phyloP scores from a whole-genome alignment of 2,797 vertebrate genomes.

The Microtus californicus region DNA sequence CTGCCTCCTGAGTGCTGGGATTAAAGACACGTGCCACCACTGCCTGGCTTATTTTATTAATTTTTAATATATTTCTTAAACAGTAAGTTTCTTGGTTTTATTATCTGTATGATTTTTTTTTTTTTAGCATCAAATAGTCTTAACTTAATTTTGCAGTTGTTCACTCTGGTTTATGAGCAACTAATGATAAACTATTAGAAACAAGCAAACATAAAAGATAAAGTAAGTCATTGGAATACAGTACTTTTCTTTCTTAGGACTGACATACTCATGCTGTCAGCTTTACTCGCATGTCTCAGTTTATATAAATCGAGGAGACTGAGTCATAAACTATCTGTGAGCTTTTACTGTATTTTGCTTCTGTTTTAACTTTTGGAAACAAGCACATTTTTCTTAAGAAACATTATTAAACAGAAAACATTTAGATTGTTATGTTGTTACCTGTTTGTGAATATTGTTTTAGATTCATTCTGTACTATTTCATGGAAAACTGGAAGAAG shows the following conservation, averaged over 20 bases:
- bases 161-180: constrained; percentile 52
- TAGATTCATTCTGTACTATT: constrained; percentile 60
- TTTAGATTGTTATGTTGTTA: constrained; percentile 3
- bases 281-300: constrained; percentile 48
- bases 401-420: constrained; percentile 12
- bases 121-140: not conserved
- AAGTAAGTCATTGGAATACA: not conserved
- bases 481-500: constrained; percentile 45
- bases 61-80: constrained; percentile 53
- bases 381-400: constrained; percentile 17
- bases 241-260: not conserved
- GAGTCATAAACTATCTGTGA: constrained; percentile 4
- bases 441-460: constrained; percentile 56
- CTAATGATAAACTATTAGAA: constrained; percentile 55
- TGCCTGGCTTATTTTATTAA: not conserved
- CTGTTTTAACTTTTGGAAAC: constrained; percentile 61
- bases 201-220: not conserved
- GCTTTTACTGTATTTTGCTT: constrained; percentile 37
- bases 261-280: not conserved
- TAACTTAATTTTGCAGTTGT: constrained; percentile 40
- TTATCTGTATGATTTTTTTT: constrained; percentile 4
- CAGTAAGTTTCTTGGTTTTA: constrained; percentile 26
- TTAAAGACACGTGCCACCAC: too few relatives aligned
- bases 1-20: too few relatives aligned
- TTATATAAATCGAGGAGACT: not conserved